Evolutionary conservation across 2,797 vertebrate genomes (phyloP), one percentile per base, ranked within the genome.

Genomic region (Babyrousa celebensis): DNA sequence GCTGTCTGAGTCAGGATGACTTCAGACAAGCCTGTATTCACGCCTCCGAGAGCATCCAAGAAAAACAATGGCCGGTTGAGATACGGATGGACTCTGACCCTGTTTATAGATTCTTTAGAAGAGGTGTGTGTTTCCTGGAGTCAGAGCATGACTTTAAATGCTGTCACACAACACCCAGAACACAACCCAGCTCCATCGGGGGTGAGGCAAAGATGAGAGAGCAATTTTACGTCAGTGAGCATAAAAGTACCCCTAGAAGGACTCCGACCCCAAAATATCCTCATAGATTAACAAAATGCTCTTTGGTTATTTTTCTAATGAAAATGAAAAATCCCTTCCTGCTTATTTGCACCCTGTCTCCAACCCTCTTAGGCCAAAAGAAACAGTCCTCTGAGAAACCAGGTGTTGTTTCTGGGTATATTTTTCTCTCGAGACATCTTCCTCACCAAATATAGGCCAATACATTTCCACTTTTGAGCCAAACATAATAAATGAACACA

Each of bases 301-400:
- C 71, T n/a, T 65, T 72, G 43, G 36, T 32, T n/a, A 71, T 67
- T 95, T 25, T 7, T n/a, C 63, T 52, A 58, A 43, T 90, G 52
- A 94, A 92, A 96, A 82, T 20, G 12, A 29, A 95, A 93, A 62
- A 88, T 70, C 86, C 70, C 15, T 89, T 95, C 54, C 60, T 93
- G 16, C 67, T 89, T 54, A 48, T 89, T 74, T 97, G 68, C 65
- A 63, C 18, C 77, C 43, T 25, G 1, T 8, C 56, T 82, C 84
- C 12, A 23, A 17, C 77, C 91, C 17, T 84, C 52, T 82, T 68
- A 68, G 14, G 14, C 21, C 94, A 74, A 60, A 56, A 40, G 18
- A 62, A 84, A 70, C 7, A 40, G 48, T 72, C 29, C n/a, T 74
- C 68, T 92, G 54, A 89, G 80, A 95, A 83, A 27, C 25, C 52